Base-by-base conservation (phyloP, 2,888 invertebrate species). In the Cantharis lateralis region DNA sequence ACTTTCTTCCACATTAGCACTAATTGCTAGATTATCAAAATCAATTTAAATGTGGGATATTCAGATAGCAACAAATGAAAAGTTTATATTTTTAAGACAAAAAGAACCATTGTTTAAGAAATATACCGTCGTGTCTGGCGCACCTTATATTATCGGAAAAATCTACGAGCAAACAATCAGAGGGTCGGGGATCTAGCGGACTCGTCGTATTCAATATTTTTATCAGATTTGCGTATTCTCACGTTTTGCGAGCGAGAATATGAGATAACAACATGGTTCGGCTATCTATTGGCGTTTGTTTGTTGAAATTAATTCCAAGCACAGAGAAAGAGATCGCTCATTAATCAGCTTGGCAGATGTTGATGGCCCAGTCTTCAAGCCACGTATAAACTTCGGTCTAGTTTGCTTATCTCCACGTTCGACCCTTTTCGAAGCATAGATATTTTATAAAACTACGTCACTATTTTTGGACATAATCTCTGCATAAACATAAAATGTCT, bases 191-290 rank as follows among this genome's bases (percentile, higher is more conserved):
- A 74, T 69, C 68, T 78, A 74, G 76, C 74, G 79, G 77, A 79
- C 79, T 80, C 81, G 85, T 80, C 81, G 85, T 84, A 85, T 86
- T 85, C 85, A 84, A 85, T 85, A 85, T 87, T 87, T 87, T 87
- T 87, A 88, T 87, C 87, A 87, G 87, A 88, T 87, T 87, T 83
- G 87, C 86, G 86, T 86, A 87, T 87, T 87, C 87, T 88, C 87
- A 87, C 88, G 88, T 88, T 87, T 85, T 84, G 84, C 84, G 82
- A 84, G 84, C 83, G 83, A 83, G 84, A 83, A 82, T 82, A 80
- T 75, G 80, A 84, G 85, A 85, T 85, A 86, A 84, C 84, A 85
- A 84, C 84, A 84, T 84, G 85, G 84, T 84, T 84, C 82, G 81
- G 84, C 85, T 86, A 86, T 87, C 86, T 86, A 84, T 86, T 82